Evolutionary conservation across 2,113 vertebrate genomes (phyloP).

Genomic region (Cololabis saira): DNA sequence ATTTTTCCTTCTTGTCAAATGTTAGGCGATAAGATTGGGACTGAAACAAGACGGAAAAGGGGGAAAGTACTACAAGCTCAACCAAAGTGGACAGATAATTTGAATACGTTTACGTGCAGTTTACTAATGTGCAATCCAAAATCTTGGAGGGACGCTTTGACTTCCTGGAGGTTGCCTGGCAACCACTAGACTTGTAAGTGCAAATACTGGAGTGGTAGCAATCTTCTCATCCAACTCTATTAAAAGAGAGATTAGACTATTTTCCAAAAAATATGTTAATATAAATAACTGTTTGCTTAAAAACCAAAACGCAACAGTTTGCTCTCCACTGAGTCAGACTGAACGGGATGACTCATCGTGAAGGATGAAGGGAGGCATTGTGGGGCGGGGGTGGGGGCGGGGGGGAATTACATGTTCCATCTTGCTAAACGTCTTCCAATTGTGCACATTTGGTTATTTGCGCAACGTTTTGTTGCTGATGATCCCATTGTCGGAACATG

Average conservation of each 20-base stretch:
- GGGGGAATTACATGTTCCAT: slow-evolving; percentile 37
- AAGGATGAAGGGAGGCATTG: slow-evolving; percentile 23
- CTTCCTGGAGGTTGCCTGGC: not conserved
- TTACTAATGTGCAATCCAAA: not conserved
- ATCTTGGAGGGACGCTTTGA: not conserved
- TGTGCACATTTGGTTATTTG: slow-evolving; percentile 32
- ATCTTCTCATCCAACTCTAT: not conserved
- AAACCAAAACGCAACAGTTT: not conserved
- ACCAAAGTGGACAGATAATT: too few species aligned
- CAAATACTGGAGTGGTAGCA: not conserved
- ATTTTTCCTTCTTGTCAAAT: too few species aligned
- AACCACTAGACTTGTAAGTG: not conserved
- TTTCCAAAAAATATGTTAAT: slow-evolving; percentile 2
- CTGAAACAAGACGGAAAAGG: not conserved
- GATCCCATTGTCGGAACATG: slow-evolving; percentile 25
- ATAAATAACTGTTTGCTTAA: not conserved
- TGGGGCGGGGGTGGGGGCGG: not conserved
- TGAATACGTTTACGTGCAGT: too few species aligned
- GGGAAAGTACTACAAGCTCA: too few species aligned
- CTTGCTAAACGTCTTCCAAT: slow-evolving; percentile 36
- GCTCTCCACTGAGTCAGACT: slow-evolving; percentile 18
- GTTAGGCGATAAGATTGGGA: not conserved
- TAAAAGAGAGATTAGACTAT: not conserved
- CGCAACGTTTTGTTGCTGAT: not conserved
- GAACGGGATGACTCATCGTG: slow-evolving; percentile 18